A percentile compares a stretch with the other conserved stretches of the same genome.
phyloP scores from a whole-genome alignment of 1,140 invertebrate species.

The Magallana gigas region DNA sequence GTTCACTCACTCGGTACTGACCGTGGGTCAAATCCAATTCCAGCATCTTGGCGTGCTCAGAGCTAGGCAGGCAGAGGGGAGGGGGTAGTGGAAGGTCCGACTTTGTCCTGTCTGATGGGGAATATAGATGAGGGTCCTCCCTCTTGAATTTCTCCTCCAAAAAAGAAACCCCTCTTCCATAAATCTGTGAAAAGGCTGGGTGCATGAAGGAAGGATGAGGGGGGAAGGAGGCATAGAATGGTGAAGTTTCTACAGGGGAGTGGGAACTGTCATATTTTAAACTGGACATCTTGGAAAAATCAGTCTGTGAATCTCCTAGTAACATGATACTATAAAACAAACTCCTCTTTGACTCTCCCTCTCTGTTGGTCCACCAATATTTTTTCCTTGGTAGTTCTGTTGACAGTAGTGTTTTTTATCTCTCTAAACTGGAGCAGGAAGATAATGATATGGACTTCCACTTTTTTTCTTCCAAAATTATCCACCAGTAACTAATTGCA shows the following conservation, averaged over 20 bases:
- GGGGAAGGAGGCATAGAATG: constrained; percentile 7
- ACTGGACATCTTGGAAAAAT: constrained; percentile 23
- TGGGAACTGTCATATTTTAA: neutral
- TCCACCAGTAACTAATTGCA: constrained; percentile 22
- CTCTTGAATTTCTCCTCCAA: constrained; percentile 15
- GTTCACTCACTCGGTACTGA: constrained; percentile 16
- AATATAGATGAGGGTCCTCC: constrained; percentile 6
- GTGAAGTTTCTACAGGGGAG: neutral
- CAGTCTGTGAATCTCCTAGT: neutral
- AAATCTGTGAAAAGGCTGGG: neutral
- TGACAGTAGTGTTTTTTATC: neutral
- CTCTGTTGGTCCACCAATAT: neutral
- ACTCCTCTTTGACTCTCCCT: neutral
- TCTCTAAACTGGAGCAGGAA: neutral
- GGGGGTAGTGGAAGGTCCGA: neutral
- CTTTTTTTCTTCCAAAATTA: constrained; percentile 26
- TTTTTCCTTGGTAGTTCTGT: neutral
- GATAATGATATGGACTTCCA: neutral
- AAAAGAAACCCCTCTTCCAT: constrained; percentile 5
- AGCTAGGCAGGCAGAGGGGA: neutral
- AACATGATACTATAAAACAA: neutral
- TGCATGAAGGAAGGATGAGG: constrained; percentile 5
- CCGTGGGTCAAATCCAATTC: constrained; percentile 35
- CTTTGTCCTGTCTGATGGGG: constrained; percentile 2
- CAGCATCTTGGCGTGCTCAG: constrained; percentile 16